Evolutionary conservation across 2,888 invertebrate genomes (phyloP).

Genomic region (Hirtodrosophila cameraria): DNA sequence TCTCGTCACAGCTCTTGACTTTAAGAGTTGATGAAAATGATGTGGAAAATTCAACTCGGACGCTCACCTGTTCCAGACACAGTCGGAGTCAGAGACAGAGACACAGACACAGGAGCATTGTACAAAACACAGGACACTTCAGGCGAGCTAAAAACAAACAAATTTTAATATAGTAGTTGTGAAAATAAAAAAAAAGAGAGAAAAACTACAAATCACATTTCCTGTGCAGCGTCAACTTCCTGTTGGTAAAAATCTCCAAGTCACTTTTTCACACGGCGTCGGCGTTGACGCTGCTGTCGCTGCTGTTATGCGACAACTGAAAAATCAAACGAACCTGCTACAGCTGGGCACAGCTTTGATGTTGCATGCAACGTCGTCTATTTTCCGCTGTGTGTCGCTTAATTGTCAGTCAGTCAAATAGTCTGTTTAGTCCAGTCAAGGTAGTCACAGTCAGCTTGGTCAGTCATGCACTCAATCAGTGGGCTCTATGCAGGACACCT

Average conservation of each 20-base stretch:
- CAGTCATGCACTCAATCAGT: conserved; percentile 76
- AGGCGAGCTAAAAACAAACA: conserved; percentile 49
- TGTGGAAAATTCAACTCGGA: conserved; percentile 39
- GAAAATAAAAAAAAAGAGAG: conserved; percentile 25
- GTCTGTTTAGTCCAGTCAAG: conserved; percentile 39
- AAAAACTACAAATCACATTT: conserved; percentile 79
- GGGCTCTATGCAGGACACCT: conserved; percentile 33
- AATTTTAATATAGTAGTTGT: conserved; percentile 50
- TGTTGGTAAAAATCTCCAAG: conserved; percentile 77
- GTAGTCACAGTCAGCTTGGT: conserved; percentile 55
- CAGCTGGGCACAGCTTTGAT: conserved; percentile 65
- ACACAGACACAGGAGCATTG: conserved; percentile 15
- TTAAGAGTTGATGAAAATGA: conserved; percentile 48
- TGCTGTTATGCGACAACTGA: conserved; percentile 58
- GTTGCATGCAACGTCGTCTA: conserved; percentile 78
- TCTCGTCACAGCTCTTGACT: conserved; percentile 50
- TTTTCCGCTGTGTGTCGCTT: conserved; percentile 81
- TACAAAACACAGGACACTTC: conserved; percentile 40
- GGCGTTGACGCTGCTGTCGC: conserved; percentile 19
- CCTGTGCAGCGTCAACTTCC: conserved; percentile 74
- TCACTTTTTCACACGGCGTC: conserved; percentile 79
- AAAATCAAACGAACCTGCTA: conserved; percentile 65
- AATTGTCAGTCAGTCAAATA: conserved; percentile 69
- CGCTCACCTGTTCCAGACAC: conserved; percentile 32
- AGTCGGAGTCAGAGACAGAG: conserved; percentile 9